These are phyloP conservation scores for Coreius guichenoti DNA, from an alignment of 2,797 vertebrate genomes.

Conservation along the genomic window DNA sequence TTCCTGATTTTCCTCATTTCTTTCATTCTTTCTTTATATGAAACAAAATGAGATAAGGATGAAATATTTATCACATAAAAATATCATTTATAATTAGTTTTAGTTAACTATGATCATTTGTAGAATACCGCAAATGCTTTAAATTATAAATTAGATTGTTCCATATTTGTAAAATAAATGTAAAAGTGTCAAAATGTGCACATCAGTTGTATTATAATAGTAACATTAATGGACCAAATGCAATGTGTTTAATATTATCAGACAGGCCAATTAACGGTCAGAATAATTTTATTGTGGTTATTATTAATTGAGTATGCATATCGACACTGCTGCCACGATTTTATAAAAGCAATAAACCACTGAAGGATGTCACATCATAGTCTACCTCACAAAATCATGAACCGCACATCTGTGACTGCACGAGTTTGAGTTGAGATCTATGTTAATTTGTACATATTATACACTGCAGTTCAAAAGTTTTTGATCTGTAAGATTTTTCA, in stretches of 20 bases:
- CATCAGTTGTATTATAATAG: not conserved
- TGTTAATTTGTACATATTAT: not conserved
- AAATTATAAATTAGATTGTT: not conserved
- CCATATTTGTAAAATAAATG: not conserved
- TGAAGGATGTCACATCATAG: not conserved
- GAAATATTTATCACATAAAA: not conserved
- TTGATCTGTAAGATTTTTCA: no score
- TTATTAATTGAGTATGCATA: not conserved
- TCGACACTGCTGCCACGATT: not conserved
- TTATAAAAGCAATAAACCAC: constrained; percentile 1
- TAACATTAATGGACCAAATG: not conserved
- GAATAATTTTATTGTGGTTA: not conserved
- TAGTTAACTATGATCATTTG: not conserved
- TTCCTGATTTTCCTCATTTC: not conserved
- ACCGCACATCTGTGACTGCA: not conserved
- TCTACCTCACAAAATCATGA: not conserved
- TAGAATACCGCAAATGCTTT: not conserved
- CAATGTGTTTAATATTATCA: not conserved
- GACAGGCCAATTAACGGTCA: not conserved
- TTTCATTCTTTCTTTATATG: not conserved
- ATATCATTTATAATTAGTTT: not conserved
- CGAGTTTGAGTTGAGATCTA: not conserved
- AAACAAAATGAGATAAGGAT: not conserved
- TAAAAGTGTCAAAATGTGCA: not conserved
- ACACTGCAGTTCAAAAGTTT: no score